phyloP scores from a whole-genome alignment of 2,797 vertebrate genomes.

The Aplochiton taeniatus region DNA sequence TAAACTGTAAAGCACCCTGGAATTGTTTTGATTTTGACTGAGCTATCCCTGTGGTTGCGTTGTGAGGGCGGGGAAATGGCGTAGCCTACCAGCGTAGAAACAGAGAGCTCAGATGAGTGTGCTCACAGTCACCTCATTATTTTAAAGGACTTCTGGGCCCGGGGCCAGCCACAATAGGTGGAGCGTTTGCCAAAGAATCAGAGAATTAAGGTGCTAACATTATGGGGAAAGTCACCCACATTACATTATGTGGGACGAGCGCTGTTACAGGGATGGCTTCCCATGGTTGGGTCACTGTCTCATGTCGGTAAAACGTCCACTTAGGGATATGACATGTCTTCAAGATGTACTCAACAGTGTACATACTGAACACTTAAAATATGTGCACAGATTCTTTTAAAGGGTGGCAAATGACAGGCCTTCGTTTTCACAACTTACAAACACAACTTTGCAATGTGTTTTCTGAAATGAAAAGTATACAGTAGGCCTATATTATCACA shows the following conservation, averaged over 20 bases:
- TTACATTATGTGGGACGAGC: slow-evolving; percentile 42
- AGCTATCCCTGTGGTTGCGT: background rate
- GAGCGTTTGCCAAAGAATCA: slow-evolving; percentile 32
- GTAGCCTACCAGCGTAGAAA: slow-evolving; percentile 3
- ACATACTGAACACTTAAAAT: too few relatives aligned
- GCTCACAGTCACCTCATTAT: slow-evolving; percentile 50
- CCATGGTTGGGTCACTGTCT: slow-evolving; percentile 19
- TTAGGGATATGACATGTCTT: background rate
- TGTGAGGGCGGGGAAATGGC: slow-evolving; percentile 8
- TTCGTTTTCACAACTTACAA: too few relatives aligned
- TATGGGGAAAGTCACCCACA: slow-evolving; percentile 46
- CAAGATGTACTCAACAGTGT: background rate
- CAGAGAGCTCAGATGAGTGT: slow-evolving; percentile 34
- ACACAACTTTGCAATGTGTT: too few relatives aligned
- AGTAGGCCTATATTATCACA: too few relatives aligned
- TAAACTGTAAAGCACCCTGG: background rate
- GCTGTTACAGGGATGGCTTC: slow-evolving; percentile 31
- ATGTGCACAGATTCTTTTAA: too few relatives aligned
- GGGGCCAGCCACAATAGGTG: slow-evolving; percentile 31
- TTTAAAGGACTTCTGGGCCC: slow-evolving; percentile 59
- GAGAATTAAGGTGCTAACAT: slow-evolving; percentile 41
- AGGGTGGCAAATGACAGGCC: too few relatives aligned
- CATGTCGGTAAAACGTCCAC: background rate
- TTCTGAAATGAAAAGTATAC: too few relatives aligned
- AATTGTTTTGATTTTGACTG: background rate